Base-by-base conservation (phyloP, 2,113 vertebrate species). In the Baryphthengus martii region DNA sequence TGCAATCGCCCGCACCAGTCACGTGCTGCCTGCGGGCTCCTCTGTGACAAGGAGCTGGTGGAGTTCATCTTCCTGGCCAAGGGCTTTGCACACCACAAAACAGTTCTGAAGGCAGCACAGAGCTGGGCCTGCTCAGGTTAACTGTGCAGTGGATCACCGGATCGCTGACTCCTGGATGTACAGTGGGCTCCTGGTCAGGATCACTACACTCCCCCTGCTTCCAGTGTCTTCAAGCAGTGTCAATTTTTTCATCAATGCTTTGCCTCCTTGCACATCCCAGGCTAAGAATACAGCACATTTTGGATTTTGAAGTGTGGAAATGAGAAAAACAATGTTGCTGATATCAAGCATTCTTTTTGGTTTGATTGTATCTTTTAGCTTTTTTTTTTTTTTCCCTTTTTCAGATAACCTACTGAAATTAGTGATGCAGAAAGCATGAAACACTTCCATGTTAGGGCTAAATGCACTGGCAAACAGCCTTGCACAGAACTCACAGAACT, bases 1-100 rank as follows among this genome's bases (percentile, higher is more conserved):
- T 59, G 10, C 23, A 44, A 52, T 35, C 0, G 0, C 20, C 52
- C 29, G 67, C 39, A 25, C 28, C 61, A 40, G 49, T 18, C 0
- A 0, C 37, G 45, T 61, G 63, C 52, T 88, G 45, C 63, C 68
- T 5, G 3, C 23, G 47, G 28, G 28, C 50, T 62, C 24, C 45
- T 45, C 25, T 10, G 3, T 53, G n/a, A 29, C 40, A 31, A 56
- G 25, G 24, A 25, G 10, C 35, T 7, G 17, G 31, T 35, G 68
- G 81, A 18, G 35, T 17, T 92, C 37, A 56, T 73, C 62, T 24
- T 61, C 18, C 31, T 63, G 31, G 50, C 63, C 40, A 35, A 35
- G 8, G 24, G 13, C 40, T 92, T 37, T 50, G 49, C 33, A 21
- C 7, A 6, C 23, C 50, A 23, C 17, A 31, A 4, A 4, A 13